Conservation (phyloP, 2,888 invertebrate genomes). For the Lordiphosa fenestrarum region DNA sequence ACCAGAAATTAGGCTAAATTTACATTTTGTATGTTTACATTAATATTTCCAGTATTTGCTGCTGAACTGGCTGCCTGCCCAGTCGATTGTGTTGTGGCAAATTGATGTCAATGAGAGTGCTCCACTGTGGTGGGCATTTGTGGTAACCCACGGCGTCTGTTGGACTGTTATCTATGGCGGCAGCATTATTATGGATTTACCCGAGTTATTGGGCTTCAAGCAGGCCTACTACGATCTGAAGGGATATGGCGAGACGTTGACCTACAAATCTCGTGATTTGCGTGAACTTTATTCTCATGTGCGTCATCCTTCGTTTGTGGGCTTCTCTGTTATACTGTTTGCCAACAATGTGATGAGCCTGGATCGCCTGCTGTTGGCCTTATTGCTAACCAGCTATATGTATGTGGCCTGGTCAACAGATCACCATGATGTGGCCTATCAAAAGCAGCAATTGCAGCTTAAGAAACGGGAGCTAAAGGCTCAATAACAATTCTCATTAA, state of each 20-base stretch:
- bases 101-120: conserved; percentile 81
- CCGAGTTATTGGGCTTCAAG: conserved; percentile 83
- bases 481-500: conserved; percentile 28
- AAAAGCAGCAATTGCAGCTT: conserved; percentile 81
- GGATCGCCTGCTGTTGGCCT: conserved; percentile 82
- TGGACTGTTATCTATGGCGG: conserved; percentile 84
- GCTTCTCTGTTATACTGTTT: conserved; percentile 83
- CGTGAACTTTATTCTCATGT: conserved; percentile 82
- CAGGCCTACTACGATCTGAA: conserved; percentile 83
- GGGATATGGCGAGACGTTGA: conserved; percentile 81
- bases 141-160: conserved; percentile 81
- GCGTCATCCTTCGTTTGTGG: conserved; percentile 84
- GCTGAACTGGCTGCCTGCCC: conserved; percentile 81
- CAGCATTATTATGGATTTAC: conserved; percentile 84
- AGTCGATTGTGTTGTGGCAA: conserved; percentile 82
- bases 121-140: conserved; percentile 81
- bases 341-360: conserved; percentile 84
- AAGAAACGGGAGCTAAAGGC: conserved; percentile 81
- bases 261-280: conserved; percentile 82
- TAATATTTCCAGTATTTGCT: conserved; percentile 80
- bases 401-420: conserved; percentile 84
- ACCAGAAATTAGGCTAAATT: conserved; percentile 8
- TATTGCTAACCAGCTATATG: conserved; percentile 83
- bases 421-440: conserved; percentile 82
- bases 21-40: not conserved